Evolutionary conservation across 92 coral and sea anemone species (phyloP).

Genomic region (Porites cylindrica): DNA sequence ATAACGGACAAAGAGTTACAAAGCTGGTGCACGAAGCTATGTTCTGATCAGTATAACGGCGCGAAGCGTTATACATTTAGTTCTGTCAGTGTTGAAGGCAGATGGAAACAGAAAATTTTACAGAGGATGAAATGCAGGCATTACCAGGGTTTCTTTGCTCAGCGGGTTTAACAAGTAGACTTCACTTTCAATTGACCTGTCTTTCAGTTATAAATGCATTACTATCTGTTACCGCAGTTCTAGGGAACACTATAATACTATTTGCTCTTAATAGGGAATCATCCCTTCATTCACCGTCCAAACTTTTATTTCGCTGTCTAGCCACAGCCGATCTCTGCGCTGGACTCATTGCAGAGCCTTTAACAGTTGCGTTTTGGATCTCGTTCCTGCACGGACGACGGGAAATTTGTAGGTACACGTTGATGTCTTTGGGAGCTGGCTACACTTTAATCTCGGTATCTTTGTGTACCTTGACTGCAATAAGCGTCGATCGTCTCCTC

Average conservation of each 20-base stretch:
- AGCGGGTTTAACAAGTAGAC: neutral
- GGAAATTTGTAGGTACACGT: neutral
- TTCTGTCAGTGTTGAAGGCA: neutral
- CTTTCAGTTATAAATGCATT: neutral
- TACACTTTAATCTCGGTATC: neutral
- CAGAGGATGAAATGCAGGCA: neutral
- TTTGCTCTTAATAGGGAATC: neutral
- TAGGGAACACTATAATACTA: neutral
- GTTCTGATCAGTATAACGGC: neutral
- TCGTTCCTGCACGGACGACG: neutral
- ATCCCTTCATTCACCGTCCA: slow-evolving; percentile 2
- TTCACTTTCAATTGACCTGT: neutral
- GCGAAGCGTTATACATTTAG: neutral
- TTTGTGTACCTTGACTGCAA: slow-evolving; percentile 6
- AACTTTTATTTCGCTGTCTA: neutral
- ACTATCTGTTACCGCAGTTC: neutral
- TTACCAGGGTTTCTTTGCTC: neutral
- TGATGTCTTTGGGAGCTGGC: neutral
- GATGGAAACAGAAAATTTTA: neutral
- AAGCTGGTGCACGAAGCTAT: neutral
- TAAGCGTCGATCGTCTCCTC: slow-evolving; percentile 26
- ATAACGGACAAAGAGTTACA: too few relatives aligned
- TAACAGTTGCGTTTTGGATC: slow-evolving; percentile 1
- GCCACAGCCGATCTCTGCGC: neutral
- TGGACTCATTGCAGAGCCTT: neutral